These are phyloP conservation scores for Rhinichthys osculus DNA, from an alignment of 2,797 vertebrate species.

Conservation along the genomic window DNA sequence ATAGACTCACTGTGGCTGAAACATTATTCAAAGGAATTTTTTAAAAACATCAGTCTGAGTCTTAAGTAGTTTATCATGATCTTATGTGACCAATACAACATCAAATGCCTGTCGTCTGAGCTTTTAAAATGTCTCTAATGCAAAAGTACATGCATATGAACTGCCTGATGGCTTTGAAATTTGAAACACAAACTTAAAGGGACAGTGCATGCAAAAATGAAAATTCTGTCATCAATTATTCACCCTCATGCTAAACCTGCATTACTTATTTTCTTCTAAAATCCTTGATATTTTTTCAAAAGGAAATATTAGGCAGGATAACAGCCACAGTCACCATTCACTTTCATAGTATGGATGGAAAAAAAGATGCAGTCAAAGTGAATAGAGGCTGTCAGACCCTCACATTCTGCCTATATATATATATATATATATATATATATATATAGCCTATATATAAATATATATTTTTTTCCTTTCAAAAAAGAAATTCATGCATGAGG, in stretches of 20 bases:
- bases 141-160: background rate
- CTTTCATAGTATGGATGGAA: background rate
- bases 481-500: background rate
- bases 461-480: background rate
- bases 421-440: background rate
- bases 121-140: background rate
- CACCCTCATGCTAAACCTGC: background rate
- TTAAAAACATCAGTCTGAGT: background rate
- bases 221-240: background rate
- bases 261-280: background rate
- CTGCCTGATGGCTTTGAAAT: background rate
- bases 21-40: conserved; percentile 1
- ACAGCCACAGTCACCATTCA: conserved; percentile 12
- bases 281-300: background rate
- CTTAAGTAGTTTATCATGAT: background rate
- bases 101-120: background rate
- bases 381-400: conserved; percentile 2
- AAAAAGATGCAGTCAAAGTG: background rate
- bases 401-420: background rate
- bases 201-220: background rate
- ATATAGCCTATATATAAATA: too few species aligned
- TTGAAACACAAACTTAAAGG: background rate
- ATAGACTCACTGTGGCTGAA: conserved; percentile 14
- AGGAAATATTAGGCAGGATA: background rate
- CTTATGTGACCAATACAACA: background rate